Conservation (phyloP, 2,797 vertebrate genomes). For the Otolemur crassicaudatus region DNA sequence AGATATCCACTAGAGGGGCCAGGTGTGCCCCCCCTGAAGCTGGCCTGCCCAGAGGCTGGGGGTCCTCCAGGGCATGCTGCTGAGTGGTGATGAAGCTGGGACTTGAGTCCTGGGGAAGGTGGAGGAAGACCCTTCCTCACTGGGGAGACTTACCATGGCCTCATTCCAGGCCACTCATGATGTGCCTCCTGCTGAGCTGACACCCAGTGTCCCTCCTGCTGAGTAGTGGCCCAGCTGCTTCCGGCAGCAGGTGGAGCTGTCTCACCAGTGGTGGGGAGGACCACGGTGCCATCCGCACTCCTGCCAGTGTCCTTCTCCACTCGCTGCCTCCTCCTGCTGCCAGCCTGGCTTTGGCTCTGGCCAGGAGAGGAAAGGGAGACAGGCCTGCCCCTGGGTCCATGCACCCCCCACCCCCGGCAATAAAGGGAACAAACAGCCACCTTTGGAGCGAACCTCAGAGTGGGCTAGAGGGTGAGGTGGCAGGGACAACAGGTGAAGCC, state of each 20-base stretch:
- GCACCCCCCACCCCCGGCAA: accelerated
- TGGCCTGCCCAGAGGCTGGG: background rate
- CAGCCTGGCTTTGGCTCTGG: background rate
- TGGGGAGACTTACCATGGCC: background rate
- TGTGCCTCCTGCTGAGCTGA: accelerated
- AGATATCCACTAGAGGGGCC: accelerated
- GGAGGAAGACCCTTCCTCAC: accelerated
- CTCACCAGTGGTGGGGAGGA: accelerated
- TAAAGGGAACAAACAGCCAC: accelerated
- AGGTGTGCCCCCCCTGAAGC: too few relatives aligned
- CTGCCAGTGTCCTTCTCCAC: accelerated
- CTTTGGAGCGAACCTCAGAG: background rate
- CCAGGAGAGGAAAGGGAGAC: background rate
- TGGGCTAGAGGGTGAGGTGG: accelerated
- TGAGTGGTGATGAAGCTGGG: background rate
- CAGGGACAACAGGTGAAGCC: background rate
- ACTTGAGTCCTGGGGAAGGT: background rate
- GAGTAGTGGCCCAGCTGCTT: accelerated
- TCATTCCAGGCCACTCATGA: background rate
- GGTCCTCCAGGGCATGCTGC: background rate
- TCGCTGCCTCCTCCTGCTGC: background rate
- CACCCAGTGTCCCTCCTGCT: too few relatives aligned
- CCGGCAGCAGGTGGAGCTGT: background rate
- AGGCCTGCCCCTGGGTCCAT: accelerated
- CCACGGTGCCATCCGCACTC: accelerated